Evolutionary conservation across 2,113 vertebrate species (phyloP).

Genomic region (Coptodon rendalli): DNA sequence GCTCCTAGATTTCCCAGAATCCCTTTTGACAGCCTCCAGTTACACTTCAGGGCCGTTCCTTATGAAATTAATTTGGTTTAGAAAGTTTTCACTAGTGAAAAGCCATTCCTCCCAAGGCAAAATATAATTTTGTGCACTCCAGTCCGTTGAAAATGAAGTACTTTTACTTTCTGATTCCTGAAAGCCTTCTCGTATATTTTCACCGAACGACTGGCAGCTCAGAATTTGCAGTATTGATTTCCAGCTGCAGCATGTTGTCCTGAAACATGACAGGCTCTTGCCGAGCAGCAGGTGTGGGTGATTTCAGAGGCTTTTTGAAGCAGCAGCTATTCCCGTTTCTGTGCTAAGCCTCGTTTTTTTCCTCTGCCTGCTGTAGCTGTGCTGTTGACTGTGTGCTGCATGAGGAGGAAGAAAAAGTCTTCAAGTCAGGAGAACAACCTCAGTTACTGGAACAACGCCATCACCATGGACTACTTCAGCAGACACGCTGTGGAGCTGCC

Average conservation of each 20-base stretch:
- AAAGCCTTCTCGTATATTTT: neutral
- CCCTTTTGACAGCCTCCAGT: neutral
- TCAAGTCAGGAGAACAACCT: constrained; percentile 93
- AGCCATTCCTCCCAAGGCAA: neutral
- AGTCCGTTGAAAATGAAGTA: neutral
- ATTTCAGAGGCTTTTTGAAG: constrained; percentile 16
- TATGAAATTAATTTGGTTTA: neutral
- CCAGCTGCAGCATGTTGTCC: neutral
- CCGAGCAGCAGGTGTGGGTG: neutral
- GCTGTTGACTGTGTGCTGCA: constrained; percentile 93
- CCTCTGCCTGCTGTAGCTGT: constrained; percentile 76
- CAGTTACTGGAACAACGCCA: constrained; percentile 99
- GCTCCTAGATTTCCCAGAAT: neutral
- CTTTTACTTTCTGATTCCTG: neutral
- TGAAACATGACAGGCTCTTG: neutral
- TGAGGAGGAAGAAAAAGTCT: constrained; percentile 92
- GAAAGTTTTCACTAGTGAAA: neutral
- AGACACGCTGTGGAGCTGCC: constrained; percentile 93
- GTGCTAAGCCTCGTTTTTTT: neutral
- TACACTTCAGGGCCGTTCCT: neutral
- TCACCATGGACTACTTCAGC: constrained; percentile 99
- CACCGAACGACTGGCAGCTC: neutral
- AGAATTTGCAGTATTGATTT: neutral
- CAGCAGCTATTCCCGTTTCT: neutral
- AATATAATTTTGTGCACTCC: neutral